phyloP scores from a whole-genome alignment of 2,888 invertebrate genomes.

The Phaedon cochleariae region DNA sequence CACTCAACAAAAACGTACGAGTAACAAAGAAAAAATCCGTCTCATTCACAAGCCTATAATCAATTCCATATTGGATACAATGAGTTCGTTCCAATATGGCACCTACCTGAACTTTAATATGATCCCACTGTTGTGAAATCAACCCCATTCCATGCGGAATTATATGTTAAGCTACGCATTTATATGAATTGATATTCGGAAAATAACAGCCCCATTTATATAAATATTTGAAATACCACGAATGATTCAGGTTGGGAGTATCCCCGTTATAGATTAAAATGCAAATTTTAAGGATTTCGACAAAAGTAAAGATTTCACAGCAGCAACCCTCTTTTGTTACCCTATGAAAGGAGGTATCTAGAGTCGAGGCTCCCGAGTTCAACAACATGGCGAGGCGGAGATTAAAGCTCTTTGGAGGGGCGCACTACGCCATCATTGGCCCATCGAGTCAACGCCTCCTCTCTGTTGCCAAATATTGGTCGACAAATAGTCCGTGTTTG shows the following conservation, averaged over 20 bases:
- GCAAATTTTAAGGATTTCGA: constrained; percentile 51
- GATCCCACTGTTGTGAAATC: constrained; percentile 1
- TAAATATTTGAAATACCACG: constrained; percentile 16
- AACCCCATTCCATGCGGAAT: constrained; percentile 5
- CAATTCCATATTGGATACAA: no score
- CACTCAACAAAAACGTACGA: no score
- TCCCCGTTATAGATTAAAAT: constrained; percentile 45
- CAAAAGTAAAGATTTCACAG: constrained; percentile 53
- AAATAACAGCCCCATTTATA: constrained; percentile 12
- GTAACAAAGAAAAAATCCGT: no score
- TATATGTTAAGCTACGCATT: no score
- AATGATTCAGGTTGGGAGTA: constrained; percentile 29
- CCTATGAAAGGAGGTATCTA: constrained; percentile 46
- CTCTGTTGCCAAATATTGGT: constrained; percentile 64
- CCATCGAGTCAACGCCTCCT: constrained; percentile 54
- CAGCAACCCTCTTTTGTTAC: constrained; percentile 50
- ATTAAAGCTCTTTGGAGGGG: constrained; percentile 56
- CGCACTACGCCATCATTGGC: constrained; percentile 55
- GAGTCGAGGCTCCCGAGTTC: constrained; percentile 52
- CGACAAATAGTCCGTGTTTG: constrained; percentile 64
- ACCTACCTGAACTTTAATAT: constrained; percentile 4
- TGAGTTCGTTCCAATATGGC: constrained; percentile 15
- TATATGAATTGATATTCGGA: constrained; percentile 1
- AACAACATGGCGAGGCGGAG: constrained; percentile 63
- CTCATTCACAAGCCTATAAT: constrained; percentile 9